Percentiles rank a stretch among this genome's conserved stretches.
These are phyloP conservation scores for Merops nubicus DNA, from an alignment of 2,113 vertebrate genomes.

Conservation along the genomic window DNA sequence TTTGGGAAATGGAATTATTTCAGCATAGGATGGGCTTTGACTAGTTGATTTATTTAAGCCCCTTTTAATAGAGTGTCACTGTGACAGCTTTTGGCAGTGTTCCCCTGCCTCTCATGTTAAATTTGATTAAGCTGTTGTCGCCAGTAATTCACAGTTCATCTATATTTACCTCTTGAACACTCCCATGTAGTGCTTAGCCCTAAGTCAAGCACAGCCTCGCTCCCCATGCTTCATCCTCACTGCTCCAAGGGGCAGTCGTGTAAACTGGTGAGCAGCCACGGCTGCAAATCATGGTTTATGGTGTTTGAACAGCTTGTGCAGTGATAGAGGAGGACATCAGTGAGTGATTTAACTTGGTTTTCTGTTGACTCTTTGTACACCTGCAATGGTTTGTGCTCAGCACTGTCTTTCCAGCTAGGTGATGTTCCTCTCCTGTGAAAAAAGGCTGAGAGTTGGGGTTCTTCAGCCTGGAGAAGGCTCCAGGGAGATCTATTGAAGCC, in stretches of 20 bases:
- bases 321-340: not conserved
- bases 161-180: not conserved
- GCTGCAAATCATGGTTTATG: not conserved
- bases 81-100: constrained; percentile 34
- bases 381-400: not conserved
- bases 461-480: not conserved
- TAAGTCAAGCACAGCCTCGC: not conserved
- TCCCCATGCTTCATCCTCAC: not conserved
- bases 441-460: not conserved
- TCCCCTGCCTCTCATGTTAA: constrained; percentile 6
- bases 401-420: not conserved
- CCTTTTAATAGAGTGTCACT: not conserved
- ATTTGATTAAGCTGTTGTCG: constrained; percentile 47
- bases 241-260: not conserved
- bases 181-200: not conserved
- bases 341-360: not conserved
- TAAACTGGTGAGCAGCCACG: not conserved
- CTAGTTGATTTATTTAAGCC: constrained; percentile 10
- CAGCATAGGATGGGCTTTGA: not conserved
- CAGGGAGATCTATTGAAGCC: not conserved
- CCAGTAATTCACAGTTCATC: constrained; percentile 34
- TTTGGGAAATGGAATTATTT: constrained; percentile 7
- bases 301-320: not conserved
- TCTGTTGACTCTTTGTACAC: not conserved
- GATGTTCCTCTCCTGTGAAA: not conserved